These are phyloP conservation scores for Phalacrocorax aristotelis DNA, from an alignment of 2,113 vertebrate species.

Conservation along the genomic window DNA sequence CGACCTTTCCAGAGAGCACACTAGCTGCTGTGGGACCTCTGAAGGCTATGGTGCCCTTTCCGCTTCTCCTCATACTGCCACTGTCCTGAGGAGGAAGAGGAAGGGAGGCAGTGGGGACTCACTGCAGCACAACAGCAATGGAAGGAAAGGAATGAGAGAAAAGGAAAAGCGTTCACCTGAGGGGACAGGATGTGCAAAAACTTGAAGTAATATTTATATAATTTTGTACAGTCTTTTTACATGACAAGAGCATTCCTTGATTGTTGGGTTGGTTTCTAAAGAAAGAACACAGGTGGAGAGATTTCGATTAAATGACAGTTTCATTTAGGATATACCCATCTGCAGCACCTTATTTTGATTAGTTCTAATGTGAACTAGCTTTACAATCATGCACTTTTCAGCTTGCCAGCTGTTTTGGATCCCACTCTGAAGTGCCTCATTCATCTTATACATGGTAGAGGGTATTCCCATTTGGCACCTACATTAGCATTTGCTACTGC, in stretches of 20 bases:
- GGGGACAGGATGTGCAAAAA: neutral
- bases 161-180: neutral
- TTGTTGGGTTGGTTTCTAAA: neutral
- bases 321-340: neutral
- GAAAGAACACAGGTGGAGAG: neutral
- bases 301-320: neutral
- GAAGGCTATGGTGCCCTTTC: neutral
- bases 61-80: neutral
- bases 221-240: neutral
- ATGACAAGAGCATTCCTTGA: neutral
- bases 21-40: neutral
- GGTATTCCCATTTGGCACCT: conserved; percentile 6
- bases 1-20: neutral
- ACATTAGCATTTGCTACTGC: neutral
- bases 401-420: conserved; percentile 6
- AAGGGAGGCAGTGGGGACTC: neutral
- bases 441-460: neutral
- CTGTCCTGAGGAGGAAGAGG: neutral
- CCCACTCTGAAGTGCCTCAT: neutral
- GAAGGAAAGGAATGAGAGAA: neutral
- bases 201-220: neutral
- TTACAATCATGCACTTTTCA: neutral
- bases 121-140: neutral
- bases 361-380: neutral
- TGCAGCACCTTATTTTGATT: conserved; percentile 10